Conservation (phyloP, 2,797 vertebrate genomes). For the Sus cebifrons region DNA sequence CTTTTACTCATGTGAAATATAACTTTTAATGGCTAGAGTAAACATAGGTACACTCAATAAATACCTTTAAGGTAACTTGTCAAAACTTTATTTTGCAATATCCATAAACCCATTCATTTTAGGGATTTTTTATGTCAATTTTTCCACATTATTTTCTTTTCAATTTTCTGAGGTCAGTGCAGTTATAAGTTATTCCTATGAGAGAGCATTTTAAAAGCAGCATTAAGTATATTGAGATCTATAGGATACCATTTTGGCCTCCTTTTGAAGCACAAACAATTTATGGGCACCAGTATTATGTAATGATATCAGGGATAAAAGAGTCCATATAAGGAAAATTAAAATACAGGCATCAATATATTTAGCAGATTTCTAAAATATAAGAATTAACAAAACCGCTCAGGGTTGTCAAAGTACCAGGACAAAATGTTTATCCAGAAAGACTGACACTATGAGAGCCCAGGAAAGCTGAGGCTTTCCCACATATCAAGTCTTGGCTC, state of each 20-base stretch:
- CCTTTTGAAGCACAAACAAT: neutral
- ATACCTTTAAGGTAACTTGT: neutral
- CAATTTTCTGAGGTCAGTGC: neutral
- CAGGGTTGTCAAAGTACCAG: neutral
- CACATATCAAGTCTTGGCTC: neutral
- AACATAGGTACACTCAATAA: neutral
- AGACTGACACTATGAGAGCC: neutral
- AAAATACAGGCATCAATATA: neutral
- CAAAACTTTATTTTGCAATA: neutral
- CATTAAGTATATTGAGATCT: neutral
- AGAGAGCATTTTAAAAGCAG: neutral
- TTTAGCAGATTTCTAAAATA: conserved; percentile 14
- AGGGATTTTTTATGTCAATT: neutral
- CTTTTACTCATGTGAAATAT: conserved; percentile 18
- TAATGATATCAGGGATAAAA: neutral
- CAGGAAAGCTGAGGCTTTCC: neutral
- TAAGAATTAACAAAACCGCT: neutral
- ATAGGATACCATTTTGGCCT: neutral
- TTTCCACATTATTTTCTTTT: neutral
- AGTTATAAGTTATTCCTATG: neutral
- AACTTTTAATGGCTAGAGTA: neutral
- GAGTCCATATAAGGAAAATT: neutral
- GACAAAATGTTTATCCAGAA: neutral
- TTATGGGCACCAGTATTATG: neutral
- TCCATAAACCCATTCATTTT: neutral